Evolutionary conservation across 1,140 invertebrate species (phyloP).

Genomic region (Wasmannia auropunctata): DNA sequence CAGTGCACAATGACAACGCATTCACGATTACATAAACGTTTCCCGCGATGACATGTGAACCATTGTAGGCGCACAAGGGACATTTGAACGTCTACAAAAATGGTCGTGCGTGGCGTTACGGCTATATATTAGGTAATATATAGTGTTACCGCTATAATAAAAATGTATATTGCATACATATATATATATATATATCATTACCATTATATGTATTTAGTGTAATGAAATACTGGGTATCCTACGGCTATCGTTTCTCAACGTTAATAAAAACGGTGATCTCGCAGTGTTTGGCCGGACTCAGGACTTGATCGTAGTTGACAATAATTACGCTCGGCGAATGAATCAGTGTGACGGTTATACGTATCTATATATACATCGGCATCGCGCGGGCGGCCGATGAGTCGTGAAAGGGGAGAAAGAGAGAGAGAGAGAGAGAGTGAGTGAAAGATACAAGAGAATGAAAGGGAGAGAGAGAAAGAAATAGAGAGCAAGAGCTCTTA

Average conservation of each 20-base stretch:
- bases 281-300: conserved; percentile 65
- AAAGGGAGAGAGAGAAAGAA: neutral
- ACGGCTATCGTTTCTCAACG: conserved; percentile 3
- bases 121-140: conserved; percentile 26
- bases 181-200: conserved; percentile 14
- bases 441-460: too few relatives aligned
- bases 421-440: neutral
- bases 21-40: neutral
- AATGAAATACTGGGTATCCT: conserved; percentile 28
- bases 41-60: neutral
- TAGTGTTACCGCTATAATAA: conserved; percentile 35
- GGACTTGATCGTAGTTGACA: conserved; percentile 70
- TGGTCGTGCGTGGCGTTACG: neutral
- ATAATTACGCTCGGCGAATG: conserved; percentile 68
- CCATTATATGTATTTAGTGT: conserved; percentile 5
- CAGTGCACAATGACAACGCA: neutral
- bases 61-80: neutral
- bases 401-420: neutral
- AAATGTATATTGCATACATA: conserved; percentile 22
- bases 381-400: conserved; percentile 17
- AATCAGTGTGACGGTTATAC: conserved; percentile 64
- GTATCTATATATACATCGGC: conserved; percentile 27
- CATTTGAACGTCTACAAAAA: neutral
- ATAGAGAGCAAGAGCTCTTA: conserved; percentile 1
- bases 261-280: conserved; percentile 19